Percentiles rank a stretch among this genome's conserved stretches.
Conservation (phyloP, 2,113 vertebrate genomes). For the Toxotes jaculatrix region DNA sequence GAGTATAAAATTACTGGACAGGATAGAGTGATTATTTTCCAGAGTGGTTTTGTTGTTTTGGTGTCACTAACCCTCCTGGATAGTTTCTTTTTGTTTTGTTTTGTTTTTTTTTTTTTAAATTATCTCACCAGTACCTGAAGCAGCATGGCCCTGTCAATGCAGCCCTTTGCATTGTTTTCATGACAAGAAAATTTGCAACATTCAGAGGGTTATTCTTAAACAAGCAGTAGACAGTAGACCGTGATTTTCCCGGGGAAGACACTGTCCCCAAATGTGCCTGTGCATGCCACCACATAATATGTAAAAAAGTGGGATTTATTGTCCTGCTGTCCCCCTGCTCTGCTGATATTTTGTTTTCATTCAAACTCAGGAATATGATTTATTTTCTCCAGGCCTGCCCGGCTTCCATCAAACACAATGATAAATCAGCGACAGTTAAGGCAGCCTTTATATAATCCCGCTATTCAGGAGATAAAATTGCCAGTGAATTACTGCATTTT, state of each 20-base stretch:
- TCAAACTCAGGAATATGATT: slow-evolving; percentile 47
- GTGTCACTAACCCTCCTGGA: neutral
- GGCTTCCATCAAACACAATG: slow-evolving; percentile 29
- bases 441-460: slow-evolving; percentile 47
- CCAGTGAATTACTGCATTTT: slow-evolving; percentile 29
- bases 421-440: slow-evolving; percentile 45
- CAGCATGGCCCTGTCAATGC: neutral
- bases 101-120: neutral
- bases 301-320: slow-evolving; percentile 9
- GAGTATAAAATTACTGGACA: neutral
- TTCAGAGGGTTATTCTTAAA: neutral
- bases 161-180: neutral
- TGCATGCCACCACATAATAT: slow-evolving; percentile 1
- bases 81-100: neutral
- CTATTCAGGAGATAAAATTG: slow-evolving; percentile 48
- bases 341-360: slow-evolving; percentile 39
- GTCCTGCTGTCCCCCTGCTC: slow-evolving; percentile 12
- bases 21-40: neutral
- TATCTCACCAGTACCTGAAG: neutral
- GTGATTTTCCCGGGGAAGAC: neutral
- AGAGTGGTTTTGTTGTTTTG: neutral
- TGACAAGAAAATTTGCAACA: neutral
- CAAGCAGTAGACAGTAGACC: neutral
- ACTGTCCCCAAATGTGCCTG: slow-evolving; percentile 10
- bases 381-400: slow-evolving; percentile 32